These are phyloP conservation scores for Brachyrhaphis roseni DNA, from an alignment of 2,797 vertebrate species.

Conservation along the genomic window DNA sequence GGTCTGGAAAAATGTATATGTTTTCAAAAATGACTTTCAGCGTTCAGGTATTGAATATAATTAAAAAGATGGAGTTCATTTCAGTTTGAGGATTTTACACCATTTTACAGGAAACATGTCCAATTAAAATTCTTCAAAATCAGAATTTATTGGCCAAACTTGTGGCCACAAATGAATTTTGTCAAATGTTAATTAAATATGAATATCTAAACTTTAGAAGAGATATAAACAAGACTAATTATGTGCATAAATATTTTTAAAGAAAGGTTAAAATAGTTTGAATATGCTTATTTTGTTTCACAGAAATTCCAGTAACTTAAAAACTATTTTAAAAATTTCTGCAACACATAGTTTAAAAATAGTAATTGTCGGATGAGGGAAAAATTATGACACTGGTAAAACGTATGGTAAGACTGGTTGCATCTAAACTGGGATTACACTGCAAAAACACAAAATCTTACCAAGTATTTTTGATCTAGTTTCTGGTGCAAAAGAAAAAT, in stretches of 20 bases:
- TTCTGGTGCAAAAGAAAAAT: no score
- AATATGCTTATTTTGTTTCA: not conserved
- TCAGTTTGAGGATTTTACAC: not conserved
- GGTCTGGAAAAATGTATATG: fast-evolving
- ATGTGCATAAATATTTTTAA: not conserved
- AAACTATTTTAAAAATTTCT: not conserved
- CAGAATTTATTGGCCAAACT: not conserved
- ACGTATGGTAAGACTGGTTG: no score
- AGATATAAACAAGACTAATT: not conserved
- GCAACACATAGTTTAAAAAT: not conserved
- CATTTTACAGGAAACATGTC: not conserved
- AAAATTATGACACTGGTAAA: no score
- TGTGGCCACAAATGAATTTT: not conserved
- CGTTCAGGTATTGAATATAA: not conserved
- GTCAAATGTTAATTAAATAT: not conserved
- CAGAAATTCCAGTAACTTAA: not conserved
- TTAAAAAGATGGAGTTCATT: not conserved
- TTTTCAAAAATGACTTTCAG: not conserved
- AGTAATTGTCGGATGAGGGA: no score
- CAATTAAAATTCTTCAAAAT: not conserved
- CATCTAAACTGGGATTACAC: no score
- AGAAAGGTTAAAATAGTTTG: not conserved
- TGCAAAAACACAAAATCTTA: no score
- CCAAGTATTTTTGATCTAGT: no score
- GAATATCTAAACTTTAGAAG: not conserved